Percentiles rank a stretch among this genome's conserved stretches.
Evolutionary conservation across 2,113 vertebrate genomes (phyloP).

Genomic region (Empidonax alnorum): DNA sequence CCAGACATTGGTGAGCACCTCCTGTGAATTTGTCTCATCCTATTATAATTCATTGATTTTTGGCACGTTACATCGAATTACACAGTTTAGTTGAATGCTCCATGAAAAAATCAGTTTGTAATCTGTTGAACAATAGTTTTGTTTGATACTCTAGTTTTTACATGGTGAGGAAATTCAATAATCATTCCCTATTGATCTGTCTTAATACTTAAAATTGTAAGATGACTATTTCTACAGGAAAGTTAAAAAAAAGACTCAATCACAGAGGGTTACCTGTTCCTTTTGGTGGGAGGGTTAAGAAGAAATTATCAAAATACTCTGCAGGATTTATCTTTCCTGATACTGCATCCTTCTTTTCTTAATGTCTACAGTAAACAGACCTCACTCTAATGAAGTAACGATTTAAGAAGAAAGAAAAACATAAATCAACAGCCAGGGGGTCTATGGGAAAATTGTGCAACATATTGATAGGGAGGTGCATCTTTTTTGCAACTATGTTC

Average conservation of each 20-base stretch:
- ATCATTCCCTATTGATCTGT: neutral
- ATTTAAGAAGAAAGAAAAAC: neutral
- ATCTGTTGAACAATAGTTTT: neutral
- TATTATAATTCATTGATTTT: neutral
- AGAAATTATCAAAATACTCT: neutral
- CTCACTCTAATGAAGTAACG: neutral
- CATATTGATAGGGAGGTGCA: neutral
- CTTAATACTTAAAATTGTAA: neutral
- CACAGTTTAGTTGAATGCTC: neutral
- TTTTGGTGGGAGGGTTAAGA: neutral
- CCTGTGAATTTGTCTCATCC: neutral
- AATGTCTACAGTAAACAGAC: neutral
- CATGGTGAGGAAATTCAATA: neutral
- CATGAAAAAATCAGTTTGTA: neutral
- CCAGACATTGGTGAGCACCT: neutral
- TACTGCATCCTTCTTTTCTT: neutral
- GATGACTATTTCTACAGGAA: neutral
- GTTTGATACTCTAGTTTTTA: neutral
- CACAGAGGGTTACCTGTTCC: neutral
- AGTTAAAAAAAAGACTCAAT: neutral
- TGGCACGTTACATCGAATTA: neutral
- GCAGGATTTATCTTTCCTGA: neutral
- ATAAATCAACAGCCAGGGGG: neutral
- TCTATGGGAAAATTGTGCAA: neutral
- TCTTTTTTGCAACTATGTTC: neutral